These are phyloP conservation scores for Drosophila pegasa DNA, from an alignment of 2,888 invertebrate species.

Conservation along the genomic window DNA sequence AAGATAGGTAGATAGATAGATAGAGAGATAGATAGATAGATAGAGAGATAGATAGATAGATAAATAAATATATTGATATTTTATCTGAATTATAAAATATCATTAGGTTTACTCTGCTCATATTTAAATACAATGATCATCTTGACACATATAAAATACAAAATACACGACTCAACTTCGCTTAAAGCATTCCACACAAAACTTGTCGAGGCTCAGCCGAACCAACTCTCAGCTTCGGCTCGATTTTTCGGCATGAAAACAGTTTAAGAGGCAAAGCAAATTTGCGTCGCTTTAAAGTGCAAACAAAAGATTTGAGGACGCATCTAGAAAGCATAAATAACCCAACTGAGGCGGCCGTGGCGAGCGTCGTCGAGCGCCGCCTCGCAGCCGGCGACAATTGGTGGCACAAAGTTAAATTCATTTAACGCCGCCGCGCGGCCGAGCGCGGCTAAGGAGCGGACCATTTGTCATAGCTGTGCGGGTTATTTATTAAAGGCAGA, in stretches of 20 bases:
- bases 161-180: no score
- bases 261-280: background rate
- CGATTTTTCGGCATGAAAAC: background rate
- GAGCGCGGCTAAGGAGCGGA: background rate
- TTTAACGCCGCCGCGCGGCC: background rate
- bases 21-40: no score
- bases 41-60: no score
- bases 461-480: conserved; percentile 13
- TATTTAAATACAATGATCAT: no score
- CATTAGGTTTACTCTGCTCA: no score
- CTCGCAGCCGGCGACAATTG: background rate
- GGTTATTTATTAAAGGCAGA: conserved; percentile 11
- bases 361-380: no score
- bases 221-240: background rate
- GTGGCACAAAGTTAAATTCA: conserved; percentile 7
- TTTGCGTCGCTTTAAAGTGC: background rate
- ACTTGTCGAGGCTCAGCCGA: background rate
- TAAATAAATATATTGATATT: no score
- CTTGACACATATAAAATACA: no score
- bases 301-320: conserved; percentile 2
- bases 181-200: background rate
- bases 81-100: no score
- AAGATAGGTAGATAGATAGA: no score
- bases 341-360: background rate
- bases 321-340: conserved; percentile 1